Percentiles rank a stretch among this genome's conserved stretches.
phyloP scores from a whole-genome alignment of 2,113 vertebrate species.

The Synodontis membranacea region DNA sequence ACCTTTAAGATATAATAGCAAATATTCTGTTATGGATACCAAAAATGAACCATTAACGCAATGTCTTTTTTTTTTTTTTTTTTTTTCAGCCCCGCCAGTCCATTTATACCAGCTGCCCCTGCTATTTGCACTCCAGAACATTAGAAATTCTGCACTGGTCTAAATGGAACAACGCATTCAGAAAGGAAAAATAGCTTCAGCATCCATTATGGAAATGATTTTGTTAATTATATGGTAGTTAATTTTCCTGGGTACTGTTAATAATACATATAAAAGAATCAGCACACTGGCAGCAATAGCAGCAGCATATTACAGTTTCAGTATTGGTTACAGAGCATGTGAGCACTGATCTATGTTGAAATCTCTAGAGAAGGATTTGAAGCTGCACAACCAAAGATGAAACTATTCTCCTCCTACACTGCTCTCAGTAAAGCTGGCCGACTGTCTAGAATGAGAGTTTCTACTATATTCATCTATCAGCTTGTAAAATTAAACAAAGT shows the following conservation, averaged over 20 bases:
- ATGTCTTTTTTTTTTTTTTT: not conserved
- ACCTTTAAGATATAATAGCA: not conserved
- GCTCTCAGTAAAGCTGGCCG: slow-evolving; percentile 26
- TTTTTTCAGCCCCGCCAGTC: no score
- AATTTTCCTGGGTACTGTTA: slow-evolving; percentile 3
- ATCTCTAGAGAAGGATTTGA: slow-evolving; percentile 24
- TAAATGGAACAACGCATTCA: slow-evolving; percentile 25
- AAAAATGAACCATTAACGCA: not conserved
- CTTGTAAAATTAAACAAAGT: slow-evolving; percentile 27
- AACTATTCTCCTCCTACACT: slow-evolving; percentile 37
- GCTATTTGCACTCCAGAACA: slow-evolving; percentile 24
- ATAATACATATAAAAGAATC: slow-evolving; percentile 28
- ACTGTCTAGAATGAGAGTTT: slow-evolving; percentile 10
- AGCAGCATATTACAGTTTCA: slow-evolving; percentile 16
- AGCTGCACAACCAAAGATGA: slow-evolving; percentile 12
- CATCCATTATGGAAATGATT: slow-evolving; percentile 28
- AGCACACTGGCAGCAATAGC: not conserved
- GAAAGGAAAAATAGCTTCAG: not conserved
- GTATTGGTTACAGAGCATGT: slow-evolving; percentile 16
- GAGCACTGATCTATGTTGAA: not conserved
- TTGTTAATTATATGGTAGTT: slow-evolving; percentile 29
- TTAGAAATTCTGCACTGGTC: not conserved
- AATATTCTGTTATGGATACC: not conserved
- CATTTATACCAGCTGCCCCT: slow-evolving; percentile 1
- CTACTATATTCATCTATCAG: slow-evolving; percentile 11